Evolutionary conservation across 2,113 vertebrate genomes (phyloP), one percentile per base, ranked within the genome.

Genomic region (Platycercus adscitus): DNA sequence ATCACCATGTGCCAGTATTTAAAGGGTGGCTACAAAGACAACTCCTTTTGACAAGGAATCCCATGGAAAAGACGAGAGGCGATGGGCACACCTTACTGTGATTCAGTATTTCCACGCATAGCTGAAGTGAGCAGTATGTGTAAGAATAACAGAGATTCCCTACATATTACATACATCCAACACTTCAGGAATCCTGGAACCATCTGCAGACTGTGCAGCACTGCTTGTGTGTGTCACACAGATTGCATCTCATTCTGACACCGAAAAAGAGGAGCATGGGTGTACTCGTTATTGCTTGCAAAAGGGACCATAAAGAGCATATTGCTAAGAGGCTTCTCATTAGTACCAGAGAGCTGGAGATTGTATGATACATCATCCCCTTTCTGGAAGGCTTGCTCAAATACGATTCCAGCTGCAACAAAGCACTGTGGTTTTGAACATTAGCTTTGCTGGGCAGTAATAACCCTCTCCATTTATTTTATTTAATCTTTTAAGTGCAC

Each of bases 401-500:
- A 86, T 4, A 24, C 84, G 17, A 6, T 46, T 13, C 52, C 69
- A 53, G 72, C 31, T 21, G 52, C 80, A 49, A 9, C 3, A 11
- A 83, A 83, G 86, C 65, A 5, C 92, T 13, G 3, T 41, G 69
- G 61, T 85, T 85, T 75, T 61, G 89, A 93, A 75, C 84, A 37
- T 84, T 37, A 86, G 81, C 75, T 88, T 71, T 68, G 63, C 93
- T 87, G 91, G 78, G 91, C 86, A 71, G 53, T 41, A 95, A 86
- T 86, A 21, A 91, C 61, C 65, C 81, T 77, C 89, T 80, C 79
- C 91, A 92, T 86, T 68, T 94, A 94, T 97, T 96, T 95, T 52
- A 71, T 88, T 95, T 96, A 95, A 97, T 95, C 97, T 94, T 95
- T 95, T 97, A 96, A 97, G 96, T 95, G 96, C 92, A 94, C 88